A percentile compares a stretch with the other conserved stretches of the same genome.
Conservation (phyloP, 2,113 vertebrate genomes). For the Macrotis lagotis region DNA sequence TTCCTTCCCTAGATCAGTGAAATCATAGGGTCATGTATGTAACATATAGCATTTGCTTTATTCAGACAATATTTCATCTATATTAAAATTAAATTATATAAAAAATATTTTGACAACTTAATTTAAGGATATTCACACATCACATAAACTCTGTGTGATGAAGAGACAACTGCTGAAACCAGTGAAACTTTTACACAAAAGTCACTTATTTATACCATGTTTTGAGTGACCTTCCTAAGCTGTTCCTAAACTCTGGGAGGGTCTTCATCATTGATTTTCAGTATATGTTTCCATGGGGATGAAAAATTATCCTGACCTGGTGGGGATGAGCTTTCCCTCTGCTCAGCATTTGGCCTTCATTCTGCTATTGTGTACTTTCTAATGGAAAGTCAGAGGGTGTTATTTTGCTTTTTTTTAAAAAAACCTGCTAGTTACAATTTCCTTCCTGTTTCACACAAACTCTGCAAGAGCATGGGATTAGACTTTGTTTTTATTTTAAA, state of each 20-base stretch:
- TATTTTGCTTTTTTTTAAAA: not conserved
- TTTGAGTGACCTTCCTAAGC: not conserved
- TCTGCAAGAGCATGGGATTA: not conserved
- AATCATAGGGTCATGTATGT: not conserved
- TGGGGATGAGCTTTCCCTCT: not conserved
- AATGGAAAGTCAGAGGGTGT: not conserved
- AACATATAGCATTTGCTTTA: not conserved
- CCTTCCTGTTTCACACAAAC: not conserved
- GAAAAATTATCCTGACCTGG: not conserved
- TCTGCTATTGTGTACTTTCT: not conserved
- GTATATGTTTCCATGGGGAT: not conserved
- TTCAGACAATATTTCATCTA: not conserved
- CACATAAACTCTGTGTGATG: not conserved
- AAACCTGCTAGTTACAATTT: not conserved
- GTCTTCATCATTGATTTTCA: not conserved
- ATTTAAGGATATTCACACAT: not conserved
- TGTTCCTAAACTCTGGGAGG: not conserved
- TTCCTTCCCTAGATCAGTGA: not conserved
- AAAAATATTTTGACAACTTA: not conserved
- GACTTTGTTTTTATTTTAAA: not conserved
- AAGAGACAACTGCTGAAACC: not conserved
- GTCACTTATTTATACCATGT: not conserved
- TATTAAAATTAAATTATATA: not conserved
- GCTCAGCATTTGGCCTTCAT: not conserved
- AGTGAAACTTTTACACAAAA: too few species aligned